Conservation (phyloP, 2,797 vertebrate genomes). For the Alcedo atthis region DNA sequence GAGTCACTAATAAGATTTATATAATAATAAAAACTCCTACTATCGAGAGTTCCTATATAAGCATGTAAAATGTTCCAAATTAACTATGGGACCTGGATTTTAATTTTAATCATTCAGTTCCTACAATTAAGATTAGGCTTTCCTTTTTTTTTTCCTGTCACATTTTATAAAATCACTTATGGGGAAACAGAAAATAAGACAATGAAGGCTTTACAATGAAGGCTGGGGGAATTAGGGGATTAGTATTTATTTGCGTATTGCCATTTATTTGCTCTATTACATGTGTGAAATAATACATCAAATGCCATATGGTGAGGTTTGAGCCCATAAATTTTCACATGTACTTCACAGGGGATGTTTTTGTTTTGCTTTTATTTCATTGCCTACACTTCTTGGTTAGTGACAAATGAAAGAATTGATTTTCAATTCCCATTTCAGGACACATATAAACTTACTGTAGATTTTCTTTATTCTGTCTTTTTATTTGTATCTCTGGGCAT, state of each 20-base stretch:
- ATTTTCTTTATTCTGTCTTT: not conserved
- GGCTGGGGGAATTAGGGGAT: constrained; percentile 14
- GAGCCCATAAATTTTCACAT: constrained; percentile 48
- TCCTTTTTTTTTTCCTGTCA: not conserved
- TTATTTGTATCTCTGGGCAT: not conserved
- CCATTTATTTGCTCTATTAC: constrained; percentile 52
- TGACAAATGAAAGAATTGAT: not conserved
- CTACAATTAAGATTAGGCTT: not conserved
- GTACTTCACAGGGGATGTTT: not conserved
- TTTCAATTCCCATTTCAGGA: not conserved
- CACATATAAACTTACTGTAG: not conserved
- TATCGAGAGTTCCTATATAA: not conserved
- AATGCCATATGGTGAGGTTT: constrained; percentile 23
- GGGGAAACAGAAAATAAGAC: constrained; percentile 43
- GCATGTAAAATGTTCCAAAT: not conserved
- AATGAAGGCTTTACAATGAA: not conserved
- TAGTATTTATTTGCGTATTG: constrained; percentile 33
- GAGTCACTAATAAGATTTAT: not conserved
- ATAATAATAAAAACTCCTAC: not conserved
- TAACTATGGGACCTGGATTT: not conserved
- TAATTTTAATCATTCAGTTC: not conserved
- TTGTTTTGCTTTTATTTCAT: not conserved
- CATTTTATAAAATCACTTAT: not conserved
- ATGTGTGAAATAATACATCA: constrained; percentile 45
- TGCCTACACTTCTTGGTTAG: not conserved